phyloP scores from a whole-genome alignment of 2,888 invertebrate genomes.

The Nephrotoma flavescens region DNA sequence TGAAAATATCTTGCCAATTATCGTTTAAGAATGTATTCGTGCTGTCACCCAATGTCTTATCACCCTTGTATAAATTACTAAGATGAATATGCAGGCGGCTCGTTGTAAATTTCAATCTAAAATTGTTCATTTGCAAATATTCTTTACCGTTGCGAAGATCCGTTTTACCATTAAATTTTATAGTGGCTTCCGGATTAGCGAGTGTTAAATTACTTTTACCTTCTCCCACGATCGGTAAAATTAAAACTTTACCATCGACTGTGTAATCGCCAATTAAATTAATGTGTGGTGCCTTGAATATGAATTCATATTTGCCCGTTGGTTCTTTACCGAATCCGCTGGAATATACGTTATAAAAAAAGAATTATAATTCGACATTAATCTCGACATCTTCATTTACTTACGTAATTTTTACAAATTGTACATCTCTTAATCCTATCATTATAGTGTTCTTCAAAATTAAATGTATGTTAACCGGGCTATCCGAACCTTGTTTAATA shows the following conservation, averaged over 20 bases:
- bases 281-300: constrained; percentile 3
- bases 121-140: constrained; percentile 3
- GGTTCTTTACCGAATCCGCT: constrained; percentile 10
- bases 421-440: constrained; percentile 1
- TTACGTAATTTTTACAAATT: constrained; percentile 8
- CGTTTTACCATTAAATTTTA: neutral
- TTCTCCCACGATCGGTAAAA: constrained; percentile 20
- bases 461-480: constrained; percentile 10
- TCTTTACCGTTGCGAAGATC: neutral
- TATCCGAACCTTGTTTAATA: constrained; percentile 9
- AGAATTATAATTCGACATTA: neutral
- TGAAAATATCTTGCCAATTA: constrained; percentile 4
- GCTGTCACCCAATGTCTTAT: constrained; percentile 6
- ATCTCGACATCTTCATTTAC: neutral
- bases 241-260: constrained; percentile 18
- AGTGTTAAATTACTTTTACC: constrained; percentile 10
- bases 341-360: neutral
- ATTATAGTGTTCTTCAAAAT: constrained; percentile 7
- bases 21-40: constrained; percentile 7
- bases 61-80: constrained; percentile 8
- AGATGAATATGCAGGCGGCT: neutral
- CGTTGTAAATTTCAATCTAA: neutral
- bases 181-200: neutral
- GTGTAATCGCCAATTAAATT: constrained; percentile 8
- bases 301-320: constrained; percentile 6